Base-by-base conservation (phyloP, 2,113 vertebrate species). In the Bothrops jararaca region DNA sequence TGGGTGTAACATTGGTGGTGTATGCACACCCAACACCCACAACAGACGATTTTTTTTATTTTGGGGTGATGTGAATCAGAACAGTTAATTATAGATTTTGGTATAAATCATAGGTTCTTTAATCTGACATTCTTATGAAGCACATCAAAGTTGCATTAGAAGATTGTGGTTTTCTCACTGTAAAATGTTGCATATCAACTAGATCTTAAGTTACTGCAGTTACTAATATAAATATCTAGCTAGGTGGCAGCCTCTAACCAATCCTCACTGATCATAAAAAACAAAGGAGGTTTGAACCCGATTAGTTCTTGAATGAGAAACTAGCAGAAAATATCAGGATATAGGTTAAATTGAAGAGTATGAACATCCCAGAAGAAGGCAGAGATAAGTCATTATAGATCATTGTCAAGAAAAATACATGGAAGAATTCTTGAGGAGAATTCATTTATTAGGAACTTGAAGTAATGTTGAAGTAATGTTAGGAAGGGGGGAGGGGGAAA, bases 61-160 rank as follows among this genome's bases (percentile, higher is more conserved):
- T 42, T 85, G 90, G 34, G 57, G 18, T 56, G 45, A 69, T 80
- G 90, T 24, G 93, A 93, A 94, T 91, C 60, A 56, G 11, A 10
- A 86, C 85, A 57, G 12, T 74, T 91, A 92, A 88, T 42, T 39
- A 93, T 91, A 85, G 85, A 29, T 91, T 92, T 69, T 7, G 88
- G 11, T 88, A 91, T 91, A 94, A 94, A 93, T 85, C 89, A 90
- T 60, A 39, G 22, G 56, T 85, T 88, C 1, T 92, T 90, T 94
- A 93, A 93, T 87, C 24, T 64, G 20, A 93, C 89, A 92, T 95
- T 89, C 53, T 90, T 90, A 29, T 85, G 88, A 91, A 56, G 92
- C 22, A 91, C 8, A 90, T 90, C 91, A 58, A 53, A 91, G 54
- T 57, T n/a, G n/a, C 53, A 93, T 94, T 85, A 94, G 92, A 94